Evolutionary conservation across 2,113 vertebrate genomes (phyloP), one percentile per base, ranked within the genome.

Genomic region (Myotis lucifugus): DNA sequence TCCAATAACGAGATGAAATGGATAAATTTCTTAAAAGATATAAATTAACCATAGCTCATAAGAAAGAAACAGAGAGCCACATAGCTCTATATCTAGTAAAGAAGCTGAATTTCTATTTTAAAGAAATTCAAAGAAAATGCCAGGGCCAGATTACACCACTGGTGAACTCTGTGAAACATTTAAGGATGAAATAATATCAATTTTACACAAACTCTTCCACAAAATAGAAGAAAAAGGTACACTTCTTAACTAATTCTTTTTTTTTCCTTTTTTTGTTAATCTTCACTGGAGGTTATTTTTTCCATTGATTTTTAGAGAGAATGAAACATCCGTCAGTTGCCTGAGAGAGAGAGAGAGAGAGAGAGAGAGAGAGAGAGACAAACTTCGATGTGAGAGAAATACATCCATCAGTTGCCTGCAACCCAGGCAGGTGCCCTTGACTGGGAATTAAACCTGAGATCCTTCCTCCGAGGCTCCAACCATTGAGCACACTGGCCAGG

Each of bases 11-110:
- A 82, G 23, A 77, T 32, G 4, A 73, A 54, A 74, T 85, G 32
- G 42, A 86, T 8, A 86, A 11, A 89, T 81, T 52, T 93, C 74
- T 89, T 72, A 37, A 82, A 93, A 95, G 42, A 37, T 13, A 52
- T 83, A 56, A 76, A 88, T 27, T 48, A 91, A 88, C 29, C 12
- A 46, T 5, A 82, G 46, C 70, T 91, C 40, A 67, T 66, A 32
- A 77, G 14, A 88, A 94, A 83, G 61, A 94, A 88, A 85, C 11
- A 40, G 17, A 73, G 74, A 64, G 48, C 19, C 40, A 70, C 59
- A 76, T 72, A 48, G 19, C 81, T 84, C 50, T 32, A 18, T 42
- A 67, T 70, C 52, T 94, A 59, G 67, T 77, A 83, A 88, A 89
- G 76, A 72, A 56, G 64, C 74, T 92, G 19, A 27, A 81, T 85